These are phyloP conservation scores for Blennius ocellaris DNA, from an alignment of 2,113 vertebrate genomes.

Conservation along the genomic window DNA sequence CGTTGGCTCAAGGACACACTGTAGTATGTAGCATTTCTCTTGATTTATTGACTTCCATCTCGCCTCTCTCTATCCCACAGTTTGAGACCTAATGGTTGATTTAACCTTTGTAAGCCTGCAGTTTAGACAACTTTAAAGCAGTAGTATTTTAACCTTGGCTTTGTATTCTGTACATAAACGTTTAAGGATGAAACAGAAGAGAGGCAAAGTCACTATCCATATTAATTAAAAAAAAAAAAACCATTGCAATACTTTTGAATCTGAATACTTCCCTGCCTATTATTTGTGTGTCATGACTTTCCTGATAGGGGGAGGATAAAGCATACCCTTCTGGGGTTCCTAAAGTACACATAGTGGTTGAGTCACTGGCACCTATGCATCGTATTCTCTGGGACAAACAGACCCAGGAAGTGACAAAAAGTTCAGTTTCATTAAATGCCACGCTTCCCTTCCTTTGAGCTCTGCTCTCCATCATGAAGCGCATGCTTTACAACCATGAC, in stretches of 20 bases:
- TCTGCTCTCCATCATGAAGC: constrained; percentile 36
- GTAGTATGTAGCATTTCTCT: constrained; percentile 9
- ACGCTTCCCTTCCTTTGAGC: constrained; percentile 28
- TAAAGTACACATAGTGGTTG: constrained; percentile 24
- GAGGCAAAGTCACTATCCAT: background rate
- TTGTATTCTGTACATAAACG: constrained; percentile 24
- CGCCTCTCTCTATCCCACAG: background rate
- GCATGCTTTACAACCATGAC: constrained; percentile 35
- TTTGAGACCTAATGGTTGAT: constrained; percentile 3
- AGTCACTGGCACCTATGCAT: constrained; percentile 28
- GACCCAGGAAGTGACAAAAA: constrained; percentile 29
- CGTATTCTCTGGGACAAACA: constrained; percentile 36
- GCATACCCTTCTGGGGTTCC: constrained; percentile 12
- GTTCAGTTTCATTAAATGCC: constrained; percentile 7
- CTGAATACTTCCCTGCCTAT: background rate
- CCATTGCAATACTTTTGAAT: background rate
- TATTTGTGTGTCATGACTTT: constrained; percentile 21
- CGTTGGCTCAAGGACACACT: constrained; percentile 36
- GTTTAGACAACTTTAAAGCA: constrained; percentile 9
- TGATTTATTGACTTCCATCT: constrained; percentile 39
- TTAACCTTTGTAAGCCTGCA: constrained; percentile 4
- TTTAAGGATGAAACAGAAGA: background rate
- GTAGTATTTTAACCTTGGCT: constrained; percentile 18
- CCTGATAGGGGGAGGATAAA: constrained; percentile 6
- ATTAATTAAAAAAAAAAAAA: constrained; percentile 6